phyloP scores from a whole-genome alignment of 1,140 invertebrate species.

The Hypothenemus hampei region DNA sequence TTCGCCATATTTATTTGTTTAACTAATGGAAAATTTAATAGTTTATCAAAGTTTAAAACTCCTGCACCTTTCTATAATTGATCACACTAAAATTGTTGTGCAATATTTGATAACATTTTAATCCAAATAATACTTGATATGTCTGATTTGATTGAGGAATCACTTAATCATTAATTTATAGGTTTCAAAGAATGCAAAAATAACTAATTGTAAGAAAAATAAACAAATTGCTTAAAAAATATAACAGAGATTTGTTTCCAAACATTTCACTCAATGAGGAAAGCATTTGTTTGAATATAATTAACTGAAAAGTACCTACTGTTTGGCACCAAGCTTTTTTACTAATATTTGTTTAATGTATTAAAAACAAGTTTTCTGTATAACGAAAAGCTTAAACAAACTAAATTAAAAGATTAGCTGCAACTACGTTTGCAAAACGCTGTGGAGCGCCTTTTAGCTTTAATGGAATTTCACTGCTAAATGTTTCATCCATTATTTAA shows the following conservation, averaged over 20 bases:
- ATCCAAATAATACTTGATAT: too few species aligned
- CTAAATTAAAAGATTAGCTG: not conserved
- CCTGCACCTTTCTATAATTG: too few species aligned
- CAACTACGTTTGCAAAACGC: not conserved
- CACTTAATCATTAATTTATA: too few species aligned
- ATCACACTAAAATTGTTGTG: too few species aligned
- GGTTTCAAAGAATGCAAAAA: not conserved
- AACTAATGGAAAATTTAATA: too few species aligned
- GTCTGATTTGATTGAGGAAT: too few species aligned
- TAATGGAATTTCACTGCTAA: not conserved
- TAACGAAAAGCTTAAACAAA: not conserved
- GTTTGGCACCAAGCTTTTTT: not conserved
- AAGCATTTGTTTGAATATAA: not conserved
- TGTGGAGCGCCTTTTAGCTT: not conserved
- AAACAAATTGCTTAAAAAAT: not conserved
- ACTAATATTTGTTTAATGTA: not conserved
- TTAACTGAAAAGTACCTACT: not conserved
- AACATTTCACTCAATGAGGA: not conserved
- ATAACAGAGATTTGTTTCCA: not conserved
- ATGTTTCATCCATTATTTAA: not conserved
- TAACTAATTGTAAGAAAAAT: not conserved
- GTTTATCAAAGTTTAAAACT: too few species aligned
- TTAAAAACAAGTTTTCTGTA: not conserved
- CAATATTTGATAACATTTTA: too few species aligned
- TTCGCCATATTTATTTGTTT: too few species aligned